Percentiles rank a stretch among this genome's conserved stretches.
Evolutionary conservation across 2,797 vertebrate genomes (phyloP).

Genomic region (Pteropus rufus): DNA sequence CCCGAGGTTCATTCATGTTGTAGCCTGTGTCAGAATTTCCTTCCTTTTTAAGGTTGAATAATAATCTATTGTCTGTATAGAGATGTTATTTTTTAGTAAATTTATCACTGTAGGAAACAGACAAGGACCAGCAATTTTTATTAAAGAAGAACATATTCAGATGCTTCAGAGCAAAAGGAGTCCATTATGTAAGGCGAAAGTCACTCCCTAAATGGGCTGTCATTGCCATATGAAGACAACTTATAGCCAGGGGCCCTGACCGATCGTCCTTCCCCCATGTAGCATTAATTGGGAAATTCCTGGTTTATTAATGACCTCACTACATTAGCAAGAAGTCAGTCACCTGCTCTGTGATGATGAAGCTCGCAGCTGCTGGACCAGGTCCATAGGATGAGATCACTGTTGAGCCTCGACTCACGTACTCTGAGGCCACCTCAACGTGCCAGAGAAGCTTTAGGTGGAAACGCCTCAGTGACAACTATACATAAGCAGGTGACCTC

Average conservation of each 20-base stretch:
- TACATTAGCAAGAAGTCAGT: neutral
- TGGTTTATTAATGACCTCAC: neutral
- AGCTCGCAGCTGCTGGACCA: neutral
- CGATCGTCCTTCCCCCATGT: neutral
- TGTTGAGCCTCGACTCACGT: neutral
- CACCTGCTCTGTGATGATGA: neutral
- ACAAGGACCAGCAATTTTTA: neutral
- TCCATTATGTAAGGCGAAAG: neutral
- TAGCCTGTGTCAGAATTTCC: neutral
- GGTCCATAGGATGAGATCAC: conserved; percentile 46
- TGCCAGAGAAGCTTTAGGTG: neutral
- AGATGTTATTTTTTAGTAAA: neutral
- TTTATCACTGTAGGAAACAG: neutral
- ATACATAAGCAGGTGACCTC: neutral
- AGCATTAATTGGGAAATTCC: conserved; percentile 6
- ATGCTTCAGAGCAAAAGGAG: neutral
- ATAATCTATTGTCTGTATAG: neutral
- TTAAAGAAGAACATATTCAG: neutral
- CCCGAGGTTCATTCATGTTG: neutral
- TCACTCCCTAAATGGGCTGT: neutral
- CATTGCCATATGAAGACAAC: neutral
- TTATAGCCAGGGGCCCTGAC: no score
- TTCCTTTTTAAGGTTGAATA: neutral
- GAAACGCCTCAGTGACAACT: conserved; percentile 4
- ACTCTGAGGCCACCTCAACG: neutral